Percentiles rank a stretch among this genome's conserved stretches.
Evolutionary conservation across 2,888 invertebrate genomes (phyloP).

Genomic region (Sisyra terminalis): DNA sequence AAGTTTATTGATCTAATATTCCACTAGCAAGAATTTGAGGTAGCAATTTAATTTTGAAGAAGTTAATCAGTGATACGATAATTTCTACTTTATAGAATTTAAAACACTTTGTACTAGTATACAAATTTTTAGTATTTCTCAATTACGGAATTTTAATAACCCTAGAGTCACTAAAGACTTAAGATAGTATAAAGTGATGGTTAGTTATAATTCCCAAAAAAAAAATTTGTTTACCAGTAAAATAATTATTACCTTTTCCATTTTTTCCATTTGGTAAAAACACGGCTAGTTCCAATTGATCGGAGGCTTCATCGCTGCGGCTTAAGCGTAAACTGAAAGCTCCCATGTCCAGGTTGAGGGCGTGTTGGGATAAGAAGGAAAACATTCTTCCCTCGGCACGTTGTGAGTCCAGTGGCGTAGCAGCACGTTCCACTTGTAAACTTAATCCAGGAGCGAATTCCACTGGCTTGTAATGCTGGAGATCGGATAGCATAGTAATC

Average conservation of each 20-base stretch:
- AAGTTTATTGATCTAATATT: too few species aligned
- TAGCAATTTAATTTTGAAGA: too few species aligned
- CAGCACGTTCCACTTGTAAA: conserved; percentile 7
- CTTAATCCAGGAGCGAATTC: conserved; percentile 3
- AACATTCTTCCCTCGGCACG: neutral
- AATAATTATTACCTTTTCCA: conserved; percentile 1
- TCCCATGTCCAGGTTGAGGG: conserved; percentile 7
- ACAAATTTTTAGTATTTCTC: too few species aligned
- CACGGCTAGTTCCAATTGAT: conserved; percentile 7
- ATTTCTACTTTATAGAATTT: too few species aligned
- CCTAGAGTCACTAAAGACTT: too few species aligned
- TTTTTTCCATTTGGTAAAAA: conserved; percentile 4
- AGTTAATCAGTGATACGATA: too few species aligned
- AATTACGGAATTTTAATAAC: too few species aligned
- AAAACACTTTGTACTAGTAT: too few species aligned
- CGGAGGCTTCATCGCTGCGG: conserved; percentile 5
- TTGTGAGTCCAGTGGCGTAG: neutral
- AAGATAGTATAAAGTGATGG: too few species aligned
- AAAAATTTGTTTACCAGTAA: too few species aligned
- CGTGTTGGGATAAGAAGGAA: conserved; percentile 3
- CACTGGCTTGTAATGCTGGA: conserved; percentile 6
- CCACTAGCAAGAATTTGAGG: too few species aligned
- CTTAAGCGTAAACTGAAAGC: conserved; percentile 1
- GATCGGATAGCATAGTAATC: conserved; percentile 3
- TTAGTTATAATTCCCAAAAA: too few species aligned